Base-by-base conservation (phyloP, 2,113 vertebrate genomes). In the Stigmatopora nigra region DNA sequence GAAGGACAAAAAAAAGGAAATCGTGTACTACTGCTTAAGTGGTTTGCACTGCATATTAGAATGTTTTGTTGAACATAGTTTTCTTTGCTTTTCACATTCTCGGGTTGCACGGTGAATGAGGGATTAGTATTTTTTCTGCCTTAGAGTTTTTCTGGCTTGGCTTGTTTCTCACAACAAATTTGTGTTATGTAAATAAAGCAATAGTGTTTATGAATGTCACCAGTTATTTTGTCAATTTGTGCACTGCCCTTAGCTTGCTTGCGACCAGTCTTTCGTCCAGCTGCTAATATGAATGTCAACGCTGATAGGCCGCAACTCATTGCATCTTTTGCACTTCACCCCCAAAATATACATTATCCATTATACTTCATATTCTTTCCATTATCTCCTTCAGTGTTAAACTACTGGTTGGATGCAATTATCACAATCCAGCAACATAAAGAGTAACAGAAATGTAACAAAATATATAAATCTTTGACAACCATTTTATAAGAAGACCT, bases 1-100 rank as follows among this genome's bases (percentile, higher is more conserved):
- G 15, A 61, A 45, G 51, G 22, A 65, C 14, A 59, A 41, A 12
- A 25, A 68, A 68, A 68, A 65, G 15, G 46, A 68, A 11, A 35
- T 53, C 52, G n/a, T 72, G 63, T 64, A 36, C 49, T 48, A 49
- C 1, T 67, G 53, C 44, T 1, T 48, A 44, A 61, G 38, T 10
- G 3, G 36, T 10, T 60, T 41, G 38, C 10, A 41, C 58, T 44
- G 19, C 38, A 41, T 60, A 41, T 60, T 36, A 44, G 19, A 44
- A 60, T n/a, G n/a, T n/a, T 38, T 8, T 16, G 8, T 10, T 11
- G 31, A 59, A 9, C n/a, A 10, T n/a, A 10, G 53, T 38, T 36
- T 38, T n/a, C 2, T 25, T 60, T 41, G 38, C 17, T n/a, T 36
- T 9, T 38, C 56, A 58, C 56, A 3, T 38, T 11, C 56, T 38